These are phyloP conservation scores for Agrochola litura DNA, from an alignment of 2,888 invertebrate genomes.

Conservation along the genomic window DNA sequence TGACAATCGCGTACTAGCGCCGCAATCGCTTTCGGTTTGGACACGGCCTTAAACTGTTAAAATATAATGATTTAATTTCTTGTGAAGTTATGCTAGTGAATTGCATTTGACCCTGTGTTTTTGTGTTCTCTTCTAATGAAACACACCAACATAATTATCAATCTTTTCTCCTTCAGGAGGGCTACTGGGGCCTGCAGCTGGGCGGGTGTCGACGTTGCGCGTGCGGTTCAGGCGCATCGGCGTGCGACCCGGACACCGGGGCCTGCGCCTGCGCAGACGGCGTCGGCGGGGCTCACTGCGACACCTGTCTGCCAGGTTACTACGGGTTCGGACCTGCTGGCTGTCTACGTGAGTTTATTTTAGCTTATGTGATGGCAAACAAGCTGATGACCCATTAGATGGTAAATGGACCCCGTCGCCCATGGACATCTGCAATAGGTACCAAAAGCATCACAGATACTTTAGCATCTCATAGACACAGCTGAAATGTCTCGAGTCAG, in stretches of 20 bases:
- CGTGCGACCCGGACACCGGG: conserved; percentile 94
- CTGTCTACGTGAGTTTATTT: conserved; percentile 92
- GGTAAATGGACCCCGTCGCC: too few species aligned
- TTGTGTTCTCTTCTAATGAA: background rate
- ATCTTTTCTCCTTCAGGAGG: conserved; percentile 84
- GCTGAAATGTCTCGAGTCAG: too few species aligned
- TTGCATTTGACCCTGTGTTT: background rate
- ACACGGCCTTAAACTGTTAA: background rate
- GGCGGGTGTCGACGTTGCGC: conserved; percentile 95
- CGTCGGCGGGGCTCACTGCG: conserved; percentile 93
- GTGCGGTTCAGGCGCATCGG: conserved; percentile 93
- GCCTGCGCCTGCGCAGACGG: conserved; percentile 95
- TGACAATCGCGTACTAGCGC: background rate
- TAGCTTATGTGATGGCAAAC: too few species aligned
- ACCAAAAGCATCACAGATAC: too few species aligned
- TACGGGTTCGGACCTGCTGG: conserved; percentile 95
- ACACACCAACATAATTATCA: background rate
- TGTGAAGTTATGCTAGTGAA: background rate
- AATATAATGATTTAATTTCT: background rate
- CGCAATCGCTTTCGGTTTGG: background rate
- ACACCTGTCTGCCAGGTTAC: conserved; percentile 93
- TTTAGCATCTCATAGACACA: too few species aligned
- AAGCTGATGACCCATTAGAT: too few species aligned
- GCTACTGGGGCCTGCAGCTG: conserved; percentile 94
- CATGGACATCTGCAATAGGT: too few species aligned